Evolutionary conservation across 2,888 invertebrate species (phyloP), one percentile per base, ranked within the genome.

Genomic region (Orthosia incerta): DNA sequence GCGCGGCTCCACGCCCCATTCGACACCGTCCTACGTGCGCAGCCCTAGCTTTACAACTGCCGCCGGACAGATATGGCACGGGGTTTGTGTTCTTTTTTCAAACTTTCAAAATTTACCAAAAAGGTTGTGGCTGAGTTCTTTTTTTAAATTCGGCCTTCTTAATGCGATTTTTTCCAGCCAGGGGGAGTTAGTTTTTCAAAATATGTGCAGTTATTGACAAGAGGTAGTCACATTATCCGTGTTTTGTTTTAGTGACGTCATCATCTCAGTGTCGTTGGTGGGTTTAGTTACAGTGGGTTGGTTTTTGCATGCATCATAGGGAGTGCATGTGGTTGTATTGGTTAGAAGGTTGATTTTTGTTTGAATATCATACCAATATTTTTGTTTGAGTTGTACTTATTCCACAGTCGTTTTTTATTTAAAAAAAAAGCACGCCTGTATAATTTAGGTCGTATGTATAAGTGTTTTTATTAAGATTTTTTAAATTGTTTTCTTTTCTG

Each of bases 1-100:
- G 92, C 95, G 94, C 93, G 94, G 93, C 94, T 95, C 95, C 90
- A 84, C 90, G 89, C 94, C 94, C 95, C 95, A 95, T 91, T 95
- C 96, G 91, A 94, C 95, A 91, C 95, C 95, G 93, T 95, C 96
- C 96, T 96, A 95, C 91, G 90, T 90, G 90, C 92, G 91, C 92
- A 93, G 91, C 93, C 94, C 94, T 92, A 92, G 91, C 95, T 92
- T 93, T 92, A 93, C 93, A 89, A 90, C 89, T 88, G 90, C 86
- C 87, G 86, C 82, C 88, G 83, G 88, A 86, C 89, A 88, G 88
- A 88, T 89, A 88, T 88, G 87, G 87, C 80, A 86, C 86, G 83
- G 67, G 74, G 13, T 56, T 56, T 15, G 56, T 50, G 23, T 75
- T 71, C 26, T 20, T 39, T 79, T 60, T 77, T 55, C 12, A 0